Evolutionary conservation across 2,888 invertebrate species (phyloP), one percentile per base, ranked within the genome.

Genomic region (Drosophila neotestacea): DNA sequence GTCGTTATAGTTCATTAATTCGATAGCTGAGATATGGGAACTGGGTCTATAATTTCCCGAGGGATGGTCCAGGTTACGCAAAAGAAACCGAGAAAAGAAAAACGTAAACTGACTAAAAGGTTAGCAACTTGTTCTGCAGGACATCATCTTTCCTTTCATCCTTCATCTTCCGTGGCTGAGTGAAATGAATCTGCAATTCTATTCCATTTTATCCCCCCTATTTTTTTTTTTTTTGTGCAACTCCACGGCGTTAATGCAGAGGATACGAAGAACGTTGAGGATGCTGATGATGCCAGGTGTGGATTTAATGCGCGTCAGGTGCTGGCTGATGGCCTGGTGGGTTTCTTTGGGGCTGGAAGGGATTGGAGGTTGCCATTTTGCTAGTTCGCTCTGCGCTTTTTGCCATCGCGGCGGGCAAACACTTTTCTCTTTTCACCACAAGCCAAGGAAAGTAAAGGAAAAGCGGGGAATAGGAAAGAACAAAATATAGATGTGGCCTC

Each of bases 101-200:
- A 63, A 51, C 36, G 67, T 72, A 70, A 78, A 66, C 58, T 54
- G 54, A 58, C 87, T 76, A 69, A 79, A 87, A 81, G 87, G 73
- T 74, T 73, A 47, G 55, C 54, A 48, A 47, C 36, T 9, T 42
- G 46, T 65, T 50, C 66, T 51, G 56, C 62, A 76, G 73, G 78
- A 73, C 76, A 62, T 59, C 73, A 59, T 42, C 50, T 46, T 42
- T 30, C 4, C 38, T 48, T 58, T 10, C 55, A 44, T 55, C 10
- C 61, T 50, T 61, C 63, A 44, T 63, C 60, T 64, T 68, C 27
- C 65, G 36, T 54, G 50, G 72, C 65, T 84, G 84, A 83, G 88
- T 88, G 87, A 87, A 89, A 89, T 85, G 88, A 89, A 89, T 88
- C 88, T 87, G 87, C 87, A 85, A 83, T 88, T 89, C 81, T 81